Base-by-base conservation (phyloP, 2,113 vertebrate genomes). In the Semicossyphus pulcher region DNA sequence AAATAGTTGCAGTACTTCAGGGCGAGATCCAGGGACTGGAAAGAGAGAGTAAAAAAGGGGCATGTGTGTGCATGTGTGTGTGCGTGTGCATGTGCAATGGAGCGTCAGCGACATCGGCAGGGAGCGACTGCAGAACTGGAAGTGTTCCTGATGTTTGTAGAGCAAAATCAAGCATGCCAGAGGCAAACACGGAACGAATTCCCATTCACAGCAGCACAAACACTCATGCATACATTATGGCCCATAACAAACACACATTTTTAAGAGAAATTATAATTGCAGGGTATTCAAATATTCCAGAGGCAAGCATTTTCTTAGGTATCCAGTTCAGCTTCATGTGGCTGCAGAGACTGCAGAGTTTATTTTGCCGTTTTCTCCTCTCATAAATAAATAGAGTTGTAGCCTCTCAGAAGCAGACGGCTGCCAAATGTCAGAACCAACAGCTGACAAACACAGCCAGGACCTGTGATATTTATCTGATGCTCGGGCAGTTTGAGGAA, bases 1-100 rank as follows among this genome's bases (percentile, higher is more conserved):
- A 99, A 92, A 87, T 99, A 99, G 95, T 99, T 99, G 93, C 98
- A 99, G 88, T 99, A 99, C 84, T 99, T 99, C 80, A 99, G 96
- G 31, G 95, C 94, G 0, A 96, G 95, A 93, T 99, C 96, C 90
- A 99, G 91, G 45, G 97, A 98, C 98, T 99, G 78, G 52, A 67
- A 58, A 57, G 58, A 88, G 51, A 83, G 54, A 73, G 31, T 36
- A 32, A 76, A 42, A 56, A 59, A 56, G 28, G 47, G 20, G 29
- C 4, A 4, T 10, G 23, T 74, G 39, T 51, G 49, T 69, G 56
- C 36, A 39, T 63, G 44, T 45, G n/a, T 52, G 59, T 57, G 42
- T 20, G 15, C 36, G 45, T 26, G 10, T 45, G 37, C 31, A 26
- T 31, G 36, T 8, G 39, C 18, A 10, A 39, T 44, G 57, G 23